These are phyloP conservation scores for Gila orcuttii DNA, from an alignment of 2,113 vertebrate genomes.

Conservation along the genomic window DNA sequence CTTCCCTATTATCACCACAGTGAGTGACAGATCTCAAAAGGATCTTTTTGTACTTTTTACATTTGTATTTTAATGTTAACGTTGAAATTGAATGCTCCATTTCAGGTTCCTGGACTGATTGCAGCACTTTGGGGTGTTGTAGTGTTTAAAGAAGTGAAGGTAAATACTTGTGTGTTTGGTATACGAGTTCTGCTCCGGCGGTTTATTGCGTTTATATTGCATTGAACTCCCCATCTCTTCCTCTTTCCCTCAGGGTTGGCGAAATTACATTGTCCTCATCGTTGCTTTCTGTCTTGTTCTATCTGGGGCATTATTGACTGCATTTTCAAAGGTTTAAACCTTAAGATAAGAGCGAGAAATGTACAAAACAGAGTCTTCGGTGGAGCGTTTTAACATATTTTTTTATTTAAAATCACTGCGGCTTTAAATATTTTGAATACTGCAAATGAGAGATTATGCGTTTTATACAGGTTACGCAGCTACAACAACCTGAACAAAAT, in stretches of 20 bases:
- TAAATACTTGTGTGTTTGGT: conserved; percentile 10
- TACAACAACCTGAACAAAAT: background rate
- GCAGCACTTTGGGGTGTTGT: conserved; percentile 59
- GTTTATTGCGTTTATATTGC: background rate
- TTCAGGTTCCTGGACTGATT: conserved; percentile 58
- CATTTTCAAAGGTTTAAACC: conserved; percentile 79
- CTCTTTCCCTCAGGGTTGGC: conserved; percentile 72
- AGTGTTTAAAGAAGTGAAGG: conserved; percentile 62
- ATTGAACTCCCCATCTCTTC: background rate
- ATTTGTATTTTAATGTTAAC: background rate
- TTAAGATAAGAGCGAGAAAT: conserved; percentile 25
- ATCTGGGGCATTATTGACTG: conserved; percentile 78
- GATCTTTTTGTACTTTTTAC: background rate
- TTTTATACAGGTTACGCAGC: background rate
- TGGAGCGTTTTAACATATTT: background rate
- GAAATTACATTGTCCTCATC: conserved; percentile 74
- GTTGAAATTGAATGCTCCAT: background rate
- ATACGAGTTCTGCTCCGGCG: background rate
- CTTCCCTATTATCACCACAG: conserved; percentile 87
- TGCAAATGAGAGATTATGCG: background rate
- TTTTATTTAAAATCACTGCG: background rate
- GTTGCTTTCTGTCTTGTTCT: conserved; percentile 80
- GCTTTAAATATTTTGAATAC: background rate
- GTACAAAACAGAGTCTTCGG: background rate
- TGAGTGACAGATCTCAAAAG: conserved; percentile 66